Evolutionary conservation across 2,113 vertebrate genomes (phyloP).

Genomic region (Bucco capensis): DNA sequence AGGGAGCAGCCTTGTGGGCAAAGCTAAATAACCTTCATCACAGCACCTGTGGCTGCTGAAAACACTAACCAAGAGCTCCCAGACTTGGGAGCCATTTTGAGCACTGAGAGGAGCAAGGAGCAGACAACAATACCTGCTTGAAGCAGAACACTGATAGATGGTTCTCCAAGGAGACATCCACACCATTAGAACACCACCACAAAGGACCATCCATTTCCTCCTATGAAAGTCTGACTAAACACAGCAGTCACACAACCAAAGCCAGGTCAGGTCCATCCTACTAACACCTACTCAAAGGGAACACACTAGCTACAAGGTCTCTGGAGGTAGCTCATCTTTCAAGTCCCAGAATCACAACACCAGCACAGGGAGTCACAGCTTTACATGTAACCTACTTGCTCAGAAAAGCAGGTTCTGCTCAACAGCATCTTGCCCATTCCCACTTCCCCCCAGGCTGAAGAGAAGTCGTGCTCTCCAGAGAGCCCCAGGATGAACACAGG

Average conservation of each 20-base stretch:
- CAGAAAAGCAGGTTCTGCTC: not conserved
- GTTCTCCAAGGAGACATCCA: not conserved
- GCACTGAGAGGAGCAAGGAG: accelerated
- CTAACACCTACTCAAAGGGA: not conserved
- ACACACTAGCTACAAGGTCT: accelerated
- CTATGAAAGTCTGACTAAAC: not conserved
- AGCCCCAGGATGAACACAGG: accelerated
- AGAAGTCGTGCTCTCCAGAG: not conserved
- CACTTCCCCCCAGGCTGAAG: not conserved
- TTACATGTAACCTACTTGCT: not conserved
- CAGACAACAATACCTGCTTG: accelerated
- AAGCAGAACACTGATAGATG: not conserved
- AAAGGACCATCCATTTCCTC: not conserved
- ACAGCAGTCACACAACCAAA: not conserved
- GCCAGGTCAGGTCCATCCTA: not conserved
- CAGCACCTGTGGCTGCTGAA: not conserved
- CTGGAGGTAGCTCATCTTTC: not conserved
- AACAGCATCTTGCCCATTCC: not conserved
- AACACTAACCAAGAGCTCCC: not conserved
- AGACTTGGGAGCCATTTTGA: not conserved
- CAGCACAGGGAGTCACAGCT: not conserved
- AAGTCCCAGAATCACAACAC: not conserved
- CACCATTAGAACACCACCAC: accelerated
- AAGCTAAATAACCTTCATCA: not conserved
- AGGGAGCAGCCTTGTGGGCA: not conserved